Evolutionary conservation across 2,113 vertebrate species (phyloP), one percentile per base, ranked within the genome.

Genomic region (Pitta sordida): DNA sequence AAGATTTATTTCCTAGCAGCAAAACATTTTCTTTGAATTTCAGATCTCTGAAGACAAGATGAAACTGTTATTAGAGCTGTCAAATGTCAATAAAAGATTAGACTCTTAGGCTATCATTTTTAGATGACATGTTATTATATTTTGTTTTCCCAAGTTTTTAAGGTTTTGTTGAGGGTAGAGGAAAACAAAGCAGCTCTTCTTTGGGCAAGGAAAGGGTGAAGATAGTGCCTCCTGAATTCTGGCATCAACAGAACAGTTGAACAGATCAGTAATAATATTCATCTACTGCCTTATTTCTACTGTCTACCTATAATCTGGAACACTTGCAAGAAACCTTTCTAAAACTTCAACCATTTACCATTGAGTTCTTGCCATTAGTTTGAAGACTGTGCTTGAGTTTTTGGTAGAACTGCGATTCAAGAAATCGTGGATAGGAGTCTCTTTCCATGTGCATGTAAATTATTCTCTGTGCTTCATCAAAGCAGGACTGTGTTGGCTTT

Each of bases 381-480:
- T 98, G 93, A 32, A 98, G 94, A 46, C 87, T 98, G 58, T 98
- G 96, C 71, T 98, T 86, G 81, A 99, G 98, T 91, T 93, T 97
- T 91, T 98, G 97, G 75, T 98, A 98, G 93, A 98, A 96, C 94
- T 98, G 97, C 7, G 98, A 98, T 82, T 98, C 97, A 39, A 98
- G 97, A 90, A 99, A 98, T 75, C 97, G 73, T 26, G 98, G 98
- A 69, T 98, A 99, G 29, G 98, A 99, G 97, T 99, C 98, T 88
- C 98, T 98, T 94, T 99, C 98, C 98, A 98, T 98, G 63, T 99
- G 97, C 83, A 95, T 97, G 19, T 98, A 98, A 77, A 98, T 98
- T n/a, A 98, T 98, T 97, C 96, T 98, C 93, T 99, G 98, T 70
- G 98, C 98, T 64, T 98, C 98, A 56, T 99, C 98, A 81, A 99